Conservation (phyloP, 2,797 vertebrate species). For the Neosalanx taihuensis region DNA sequence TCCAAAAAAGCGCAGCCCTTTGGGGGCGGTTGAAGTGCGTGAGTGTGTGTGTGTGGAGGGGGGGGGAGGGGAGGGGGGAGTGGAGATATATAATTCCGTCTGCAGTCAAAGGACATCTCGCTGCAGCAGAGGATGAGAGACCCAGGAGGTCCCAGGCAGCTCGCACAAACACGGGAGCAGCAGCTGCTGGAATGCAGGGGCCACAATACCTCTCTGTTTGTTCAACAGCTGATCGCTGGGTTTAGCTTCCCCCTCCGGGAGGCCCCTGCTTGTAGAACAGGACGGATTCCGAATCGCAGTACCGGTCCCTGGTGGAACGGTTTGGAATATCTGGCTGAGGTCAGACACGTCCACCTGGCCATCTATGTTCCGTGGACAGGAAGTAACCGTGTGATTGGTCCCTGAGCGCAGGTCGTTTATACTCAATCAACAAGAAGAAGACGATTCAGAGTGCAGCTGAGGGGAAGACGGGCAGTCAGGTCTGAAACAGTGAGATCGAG, state of each 20-base stretch:
- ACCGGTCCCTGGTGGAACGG: slow-evolving; percentile 56
- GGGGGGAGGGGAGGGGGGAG: neutral
- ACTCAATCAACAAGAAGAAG: slow-evolving; percentile 5
- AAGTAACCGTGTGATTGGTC: slow-evolving; percentile 40
- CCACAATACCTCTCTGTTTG: slow-evolving; percentile 75
- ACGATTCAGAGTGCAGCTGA: neutral
- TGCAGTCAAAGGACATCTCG: slow-evolving; percentile 71
- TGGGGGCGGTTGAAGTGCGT: no score
- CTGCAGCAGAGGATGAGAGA: slow-evolving; percentile 69
- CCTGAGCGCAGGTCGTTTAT: slow-evolving; percentile 27
- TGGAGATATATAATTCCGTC: slow-evolving; percentile 50
- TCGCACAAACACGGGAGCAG: slow-evolving; percentile 69
- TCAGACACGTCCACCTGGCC: slow-evolving; percentile 53
- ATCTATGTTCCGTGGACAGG: slow-evolving; percentile 45
- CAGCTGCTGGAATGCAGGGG: slow-evolving; percentile 67
- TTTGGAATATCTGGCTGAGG: slow-evolving; percentile 43
- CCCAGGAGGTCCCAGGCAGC: slow-evolving; percentile 64
- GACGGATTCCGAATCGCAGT: slow-evolving; percentile 59
- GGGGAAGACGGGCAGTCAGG: neutral
- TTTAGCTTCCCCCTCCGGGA: slow-evolving; percentile 58
- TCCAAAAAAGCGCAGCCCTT: slow-evolving; percentile 17
- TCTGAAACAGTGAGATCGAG: no score
- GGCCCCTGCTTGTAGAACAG: slow-evolving; percentile 46
- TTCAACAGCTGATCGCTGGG: slow-evolving; percentile 64
- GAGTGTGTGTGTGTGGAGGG: no score